These are phyloP conservation scores for Seira ritae DNA, from an alignment of 2,888 invertebrate genomes.

Conservation along the genomic window DNA sequence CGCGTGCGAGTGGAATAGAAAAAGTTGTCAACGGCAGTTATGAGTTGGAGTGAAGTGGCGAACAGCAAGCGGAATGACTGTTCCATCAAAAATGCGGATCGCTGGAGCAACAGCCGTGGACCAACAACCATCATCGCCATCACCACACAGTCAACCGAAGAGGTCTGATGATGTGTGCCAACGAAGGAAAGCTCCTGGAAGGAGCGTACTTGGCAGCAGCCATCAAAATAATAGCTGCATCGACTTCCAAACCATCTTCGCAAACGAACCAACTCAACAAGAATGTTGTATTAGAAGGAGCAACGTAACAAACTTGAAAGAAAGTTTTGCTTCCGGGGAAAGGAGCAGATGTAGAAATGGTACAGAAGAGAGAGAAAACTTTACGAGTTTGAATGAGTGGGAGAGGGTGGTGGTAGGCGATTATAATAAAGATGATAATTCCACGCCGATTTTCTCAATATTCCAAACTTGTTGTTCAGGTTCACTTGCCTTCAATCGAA, in stretches of 20 bases:
- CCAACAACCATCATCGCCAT: constrained; percentile 26
- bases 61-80: constrained; percentile 30
- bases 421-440: constrained; percentile 33
- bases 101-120: constrained; percentile 26
- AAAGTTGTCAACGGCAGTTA: constrained; percentile 61
- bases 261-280: constrained; percentile 33
- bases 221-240: constrained; percentile 15
- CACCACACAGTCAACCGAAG: constrained; percentile 11
- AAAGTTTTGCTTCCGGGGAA: not conserved
- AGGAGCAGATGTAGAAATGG: constrained; percentile 28
- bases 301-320: constrained; percentile 16
- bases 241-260: constrained; percentile 40
- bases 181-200: constrained; percentile 18
- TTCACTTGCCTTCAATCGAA: constrained; percentile 33
- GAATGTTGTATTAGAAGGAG: constrained; percentile 26
- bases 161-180: not conserved
- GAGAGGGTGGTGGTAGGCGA: not conserved
- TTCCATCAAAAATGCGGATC: constrained; percentile 41
- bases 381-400: constrained; percentile 42
- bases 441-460: constrained; percentile 8
- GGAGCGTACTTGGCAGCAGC: constrained; percentile 1
- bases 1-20: constrained; percentile 15
- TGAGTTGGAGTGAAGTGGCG: constrained; percentile 56
- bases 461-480: constrained; percentile 28
- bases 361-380: constrained; percentile 32